These are phyloP conservation scores for Eudyptes chrysolophus DNA, from an alignment of 2,113 vertebrate species.

Conservation along the genomic window DNA sequence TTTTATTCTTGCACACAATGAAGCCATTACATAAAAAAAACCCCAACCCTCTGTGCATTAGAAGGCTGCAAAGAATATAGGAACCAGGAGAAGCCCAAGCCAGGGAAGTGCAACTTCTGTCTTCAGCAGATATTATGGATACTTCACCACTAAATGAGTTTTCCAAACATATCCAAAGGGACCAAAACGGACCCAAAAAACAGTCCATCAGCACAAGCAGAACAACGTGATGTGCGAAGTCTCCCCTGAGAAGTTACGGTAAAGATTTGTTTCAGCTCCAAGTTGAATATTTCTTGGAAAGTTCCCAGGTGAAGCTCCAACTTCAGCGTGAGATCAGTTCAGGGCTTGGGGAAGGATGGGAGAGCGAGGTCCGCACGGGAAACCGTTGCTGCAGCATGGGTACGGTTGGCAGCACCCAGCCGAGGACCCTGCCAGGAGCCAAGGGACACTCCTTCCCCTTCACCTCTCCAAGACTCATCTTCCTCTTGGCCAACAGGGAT, in stretches of 20 bases:
- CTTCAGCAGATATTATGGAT: neutral
- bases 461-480: neutral
- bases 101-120: neutral
- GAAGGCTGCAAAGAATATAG: neutral
- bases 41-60: neutral
- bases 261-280: neutral
- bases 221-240: accelerated
- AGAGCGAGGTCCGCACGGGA: neutral
- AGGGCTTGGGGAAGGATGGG: neutral
- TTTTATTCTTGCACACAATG: neutral
- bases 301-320: neutral
- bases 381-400: neutral
- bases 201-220: neutral
- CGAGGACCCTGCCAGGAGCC: neutral
- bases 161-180: neutral
- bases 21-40: accelerated
- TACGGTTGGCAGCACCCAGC: neutral
- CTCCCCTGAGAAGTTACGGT: accelerated
- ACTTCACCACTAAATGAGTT: neutral
- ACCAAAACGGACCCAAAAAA: neutral
- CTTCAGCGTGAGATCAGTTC: neutral
- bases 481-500: neutral
- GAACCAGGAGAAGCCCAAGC: neutral
- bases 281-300: neutral
- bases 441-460: neutral